Conservation (phyloP, 2,888 invertebrate species). For the Odontocerum albicorne region DNA sequence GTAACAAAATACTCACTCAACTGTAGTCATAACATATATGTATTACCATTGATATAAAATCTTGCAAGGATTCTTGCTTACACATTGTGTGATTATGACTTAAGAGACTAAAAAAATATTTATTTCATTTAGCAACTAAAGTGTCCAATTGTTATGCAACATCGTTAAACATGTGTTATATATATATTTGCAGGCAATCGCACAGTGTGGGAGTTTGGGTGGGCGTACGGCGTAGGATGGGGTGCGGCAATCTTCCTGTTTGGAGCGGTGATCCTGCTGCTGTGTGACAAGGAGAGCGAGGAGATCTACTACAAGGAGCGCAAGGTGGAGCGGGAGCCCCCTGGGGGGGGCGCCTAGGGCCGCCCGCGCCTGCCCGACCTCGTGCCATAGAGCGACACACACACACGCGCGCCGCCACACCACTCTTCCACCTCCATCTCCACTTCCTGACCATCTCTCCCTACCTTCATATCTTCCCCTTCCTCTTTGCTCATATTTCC, state of each 20-base stretch:
- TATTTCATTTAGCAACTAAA: too few species aligned
- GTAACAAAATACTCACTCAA: too few species aligned
- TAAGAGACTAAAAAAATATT: too few species aligned
- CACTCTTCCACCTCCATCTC: constrained; percentile 15
- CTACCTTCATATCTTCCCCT: too few species aligned
- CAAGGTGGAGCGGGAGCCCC: constrained; percentile 68
- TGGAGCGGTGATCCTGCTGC: constrained; percentile 88
- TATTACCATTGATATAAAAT: too few species aligned
- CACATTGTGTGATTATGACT: too few species aligned
- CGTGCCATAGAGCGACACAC: constrained; percentile 55
- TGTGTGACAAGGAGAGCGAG: constrained; percentile 98
- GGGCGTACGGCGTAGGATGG: constrained; percentile 99
- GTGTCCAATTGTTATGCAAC: too few species aligned
- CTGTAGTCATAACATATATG: too few species aligned
- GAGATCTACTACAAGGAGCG: constrained; percentile 98
- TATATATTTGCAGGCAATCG: constrained; percentile 72
- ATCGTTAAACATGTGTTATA: too few species aligned
- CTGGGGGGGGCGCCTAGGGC: constrained; percentile 50
- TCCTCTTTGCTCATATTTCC: constrained; percentile 4
- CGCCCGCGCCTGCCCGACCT: constrained; percentile 62
- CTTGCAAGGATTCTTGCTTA: too few species aligned
- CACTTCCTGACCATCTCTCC: constrained; percentile 1
- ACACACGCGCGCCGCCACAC: constrained; percentile 40
- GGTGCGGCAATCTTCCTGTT: constrained; percentile 95
- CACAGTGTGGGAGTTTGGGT: constrained; percentile 95